These are phyloP conservation scores for Metaphire vulgaris DNA, from an alignment of 1,140 invertebrate genomes.

Conservation along the genomic window DNA sequence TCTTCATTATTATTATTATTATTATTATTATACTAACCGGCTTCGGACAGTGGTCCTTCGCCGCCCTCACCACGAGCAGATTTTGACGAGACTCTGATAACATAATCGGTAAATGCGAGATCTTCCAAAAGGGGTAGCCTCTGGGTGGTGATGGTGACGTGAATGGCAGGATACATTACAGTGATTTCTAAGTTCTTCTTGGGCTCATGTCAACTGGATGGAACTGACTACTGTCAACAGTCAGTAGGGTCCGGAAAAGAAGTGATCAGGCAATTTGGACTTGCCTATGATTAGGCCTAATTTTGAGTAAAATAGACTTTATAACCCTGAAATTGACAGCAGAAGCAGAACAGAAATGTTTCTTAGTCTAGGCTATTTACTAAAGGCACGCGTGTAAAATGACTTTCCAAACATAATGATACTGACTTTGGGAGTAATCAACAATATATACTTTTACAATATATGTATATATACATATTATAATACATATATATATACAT, in stretches of 20 bases:
- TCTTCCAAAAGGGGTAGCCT: constrained; percentile 64
- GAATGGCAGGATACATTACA: neutral
- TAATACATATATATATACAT: too few relatives aligned
- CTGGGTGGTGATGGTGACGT: neutral
- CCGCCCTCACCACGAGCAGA: constrained; percentile 87
- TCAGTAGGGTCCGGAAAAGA: constrained; percentile 86
- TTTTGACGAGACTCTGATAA: constrained; percentile 87
- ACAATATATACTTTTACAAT: too few relatives aligned
- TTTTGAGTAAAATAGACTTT: constrained; percentile 93
- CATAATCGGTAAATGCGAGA: constrained; percentile 89
- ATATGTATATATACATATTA: too few relatives aligned
- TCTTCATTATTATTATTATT: too few relatives aligned
- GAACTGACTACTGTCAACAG: constrained; percentile 81
- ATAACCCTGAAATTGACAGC: constrained; percentile 67
- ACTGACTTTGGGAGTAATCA: too few relatives aligned
- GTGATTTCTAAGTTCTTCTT: constrained; percentile 55
- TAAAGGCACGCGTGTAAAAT: too few relatives aligned
- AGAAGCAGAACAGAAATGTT: neutral
- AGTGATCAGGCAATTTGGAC: constrained; percentile 67
- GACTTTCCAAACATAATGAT: too few relatives aligned
- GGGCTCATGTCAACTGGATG: constrained; percentile 82
- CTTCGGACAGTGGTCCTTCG: constrained; percentile 71
- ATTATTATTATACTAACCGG: too few relatives aligned
- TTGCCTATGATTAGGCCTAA: too few relatives aligned
- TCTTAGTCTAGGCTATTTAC: too few relatives aligned